phyloP scores from a whole-genome alignment of 2,797 vertebrate genomes.

The Apodemus agrarius region DNA sequence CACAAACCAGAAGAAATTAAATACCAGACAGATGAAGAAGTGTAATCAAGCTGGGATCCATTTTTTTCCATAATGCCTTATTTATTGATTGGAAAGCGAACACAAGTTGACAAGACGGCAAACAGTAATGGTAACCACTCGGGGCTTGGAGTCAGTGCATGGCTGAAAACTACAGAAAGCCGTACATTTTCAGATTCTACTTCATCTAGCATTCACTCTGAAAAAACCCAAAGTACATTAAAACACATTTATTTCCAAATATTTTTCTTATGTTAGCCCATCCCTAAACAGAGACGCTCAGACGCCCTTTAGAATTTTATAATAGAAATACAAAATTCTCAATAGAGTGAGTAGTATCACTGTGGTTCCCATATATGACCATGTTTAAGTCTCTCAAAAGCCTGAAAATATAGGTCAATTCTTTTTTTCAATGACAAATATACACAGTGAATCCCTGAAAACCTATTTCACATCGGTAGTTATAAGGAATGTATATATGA shows the following conservation, averaged over 20 bases:
- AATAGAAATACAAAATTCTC: neutral
- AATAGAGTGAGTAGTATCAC: neutral
- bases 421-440: neutral
- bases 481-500: neutral
- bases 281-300: neutral
- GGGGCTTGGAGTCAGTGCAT: neutral
- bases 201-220: neutral
- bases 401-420: neutral
- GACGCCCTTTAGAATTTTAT: neutral
- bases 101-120: neutral
- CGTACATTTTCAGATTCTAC: neutral
- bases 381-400: neutral
- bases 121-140: neutral
- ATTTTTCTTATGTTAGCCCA: neutral
- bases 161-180: neutral
- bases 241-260: neutral
- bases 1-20: neutral
- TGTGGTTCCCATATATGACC: neutral
- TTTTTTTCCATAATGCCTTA: neutral
- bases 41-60: neutral
- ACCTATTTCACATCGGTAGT: neutral
- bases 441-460: neutral
- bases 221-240: neutral
- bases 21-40: neutral
- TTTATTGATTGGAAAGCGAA: neutral